A percentile compares a stretch with the other conserved stretches of the same genome.
phyloP scores from a whole-genome alignment of 2,113 vertebrate genomes.

The Hyaena hyaena region DNA sequence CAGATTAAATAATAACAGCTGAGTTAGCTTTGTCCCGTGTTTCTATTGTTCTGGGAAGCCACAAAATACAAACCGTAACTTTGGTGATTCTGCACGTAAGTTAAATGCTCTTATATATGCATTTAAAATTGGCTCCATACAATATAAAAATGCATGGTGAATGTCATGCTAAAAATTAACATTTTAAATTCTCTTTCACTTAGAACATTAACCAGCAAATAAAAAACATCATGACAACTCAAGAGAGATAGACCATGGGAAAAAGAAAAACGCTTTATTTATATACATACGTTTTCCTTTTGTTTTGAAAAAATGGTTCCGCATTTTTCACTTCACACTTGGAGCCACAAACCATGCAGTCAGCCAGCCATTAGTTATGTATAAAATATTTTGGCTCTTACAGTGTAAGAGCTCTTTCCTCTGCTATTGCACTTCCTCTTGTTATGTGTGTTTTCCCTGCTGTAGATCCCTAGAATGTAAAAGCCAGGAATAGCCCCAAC shows the following conservation, averaged over 20 bases:
- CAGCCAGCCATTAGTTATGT: neutral
- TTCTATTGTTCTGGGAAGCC: neutral
- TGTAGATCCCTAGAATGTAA: neutral
- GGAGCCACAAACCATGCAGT: neutral
- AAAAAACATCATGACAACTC: neutral
- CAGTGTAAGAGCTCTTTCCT: neutral
- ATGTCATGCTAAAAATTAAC: neutral
- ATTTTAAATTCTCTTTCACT: constrained; percentile 2
- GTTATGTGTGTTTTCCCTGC: neutral
- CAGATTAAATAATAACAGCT: neutral
- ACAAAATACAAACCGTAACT: neutral
- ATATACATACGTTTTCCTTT: neutral
- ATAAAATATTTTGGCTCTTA: neutral
- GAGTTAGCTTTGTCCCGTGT: neutral
- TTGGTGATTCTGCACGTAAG: neutral
- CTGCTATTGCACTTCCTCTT: neutral
- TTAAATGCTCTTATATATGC: neutral
- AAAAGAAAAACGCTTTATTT: neutral
- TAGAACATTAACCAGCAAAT: neutral
- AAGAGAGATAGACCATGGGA: neutral
- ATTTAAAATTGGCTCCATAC: neutral
- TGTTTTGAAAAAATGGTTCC: neutral
- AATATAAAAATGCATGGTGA: neutral
- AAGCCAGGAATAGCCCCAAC: neutral
- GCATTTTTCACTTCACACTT: neutral